phyloP scores from a whole-genome alignment of 1,140 invertebrate genomes.

The Theocolax elegans region DNA sequence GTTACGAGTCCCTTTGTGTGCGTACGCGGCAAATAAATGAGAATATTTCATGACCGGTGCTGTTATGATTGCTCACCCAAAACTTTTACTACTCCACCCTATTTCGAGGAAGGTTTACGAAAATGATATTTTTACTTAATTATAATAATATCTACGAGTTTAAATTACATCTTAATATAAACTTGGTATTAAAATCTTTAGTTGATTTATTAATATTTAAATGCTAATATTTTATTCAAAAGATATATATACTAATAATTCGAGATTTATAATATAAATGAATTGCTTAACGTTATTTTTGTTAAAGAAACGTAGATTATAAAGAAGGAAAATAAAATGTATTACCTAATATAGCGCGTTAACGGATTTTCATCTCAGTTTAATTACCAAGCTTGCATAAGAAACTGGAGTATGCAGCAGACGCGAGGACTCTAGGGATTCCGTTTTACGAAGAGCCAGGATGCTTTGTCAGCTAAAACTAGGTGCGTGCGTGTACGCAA shows the following conservation, averaged over 20 bases:
- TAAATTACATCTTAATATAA: too few relatives aligned
- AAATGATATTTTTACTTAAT: too few relatives aligned
- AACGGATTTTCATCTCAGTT: not conserved
- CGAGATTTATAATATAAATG: too few relatives aligned
- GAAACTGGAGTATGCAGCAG: not conserved
- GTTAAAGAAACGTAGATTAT: not conserved
- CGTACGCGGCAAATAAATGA: slow-evolving; percentile 39
- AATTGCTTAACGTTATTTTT: too few relatives aligned
- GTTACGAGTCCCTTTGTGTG: not conserved
- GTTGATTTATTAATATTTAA: too few relatives aligned
- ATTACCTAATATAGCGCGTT: not conserved
- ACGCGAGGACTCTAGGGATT: not conserved
- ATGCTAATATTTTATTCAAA: too few relatives aligned
- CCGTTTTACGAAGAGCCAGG: not conserved
- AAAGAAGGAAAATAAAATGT: not conserved
- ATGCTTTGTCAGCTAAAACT: not conserved
- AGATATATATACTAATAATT: too few relatives aligned
- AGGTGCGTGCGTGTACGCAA: not conserved
- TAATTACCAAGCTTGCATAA: not conserved
- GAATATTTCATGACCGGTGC: slow-evolving; percentile 49
- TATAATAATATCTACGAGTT: too few relatives aligned
- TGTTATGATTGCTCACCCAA: slow-evolving; percentile 42
- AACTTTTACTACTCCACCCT: too few relatives aligned
- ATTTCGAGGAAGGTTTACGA: too few relatives aligned
- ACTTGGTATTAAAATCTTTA: too few relatives aligned